A percentile compares a stretch with the other conserved stretches of the same genome.
Evolutionary conservation across 2,113 vertebrate genomes (phyloP).

Genomic region (Tetrax tetrax): DNA sequence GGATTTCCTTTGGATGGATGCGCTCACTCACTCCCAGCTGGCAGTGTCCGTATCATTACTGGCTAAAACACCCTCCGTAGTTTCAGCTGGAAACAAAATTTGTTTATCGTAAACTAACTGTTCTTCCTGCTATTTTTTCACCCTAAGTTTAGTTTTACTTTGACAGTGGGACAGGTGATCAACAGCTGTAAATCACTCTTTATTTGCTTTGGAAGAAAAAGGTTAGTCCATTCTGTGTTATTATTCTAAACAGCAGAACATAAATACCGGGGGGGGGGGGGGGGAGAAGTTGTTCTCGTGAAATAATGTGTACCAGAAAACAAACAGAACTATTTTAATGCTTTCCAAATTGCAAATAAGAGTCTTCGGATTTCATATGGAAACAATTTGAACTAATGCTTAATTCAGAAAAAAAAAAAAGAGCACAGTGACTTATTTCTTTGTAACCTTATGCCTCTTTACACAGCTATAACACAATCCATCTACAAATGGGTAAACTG

Average conservation of each 20-base stretch:
- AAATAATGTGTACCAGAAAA: neutral
- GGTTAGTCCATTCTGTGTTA: neutral
- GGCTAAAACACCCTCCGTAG: neutral
- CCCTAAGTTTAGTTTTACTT: neutral
- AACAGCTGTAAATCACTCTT: neutral
- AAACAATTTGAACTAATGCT: neutral
- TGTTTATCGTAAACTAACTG: neutral
- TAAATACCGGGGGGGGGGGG: too few relatives aligned
- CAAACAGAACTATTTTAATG: neutral
- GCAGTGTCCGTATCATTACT: neutral
- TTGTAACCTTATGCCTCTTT: neutral
- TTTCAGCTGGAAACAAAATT: slow-evolving; percentile 19
- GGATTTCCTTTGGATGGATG: neutral
- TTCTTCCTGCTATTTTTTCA: neutral
- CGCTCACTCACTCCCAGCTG: neutral
- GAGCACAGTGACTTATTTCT: neutral
- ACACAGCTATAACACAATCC: neutral
- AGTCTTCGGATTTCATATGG: neutral
- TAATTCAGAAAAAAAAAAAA: neutral
- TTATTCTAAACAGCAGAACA: neutral
- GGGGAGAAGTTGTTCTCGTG: neutral
- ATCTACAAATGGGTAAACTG: neutral
- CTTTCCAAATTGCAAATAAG: neutral
- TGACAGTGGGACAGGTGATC: neutral
- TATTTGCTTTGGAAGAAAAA: neutral